These are phyloP conservation scores for Gouania willdenowi DNA, from an alignment of 2,797 vertebrate species.

Conservation along the genomic window DNA sequence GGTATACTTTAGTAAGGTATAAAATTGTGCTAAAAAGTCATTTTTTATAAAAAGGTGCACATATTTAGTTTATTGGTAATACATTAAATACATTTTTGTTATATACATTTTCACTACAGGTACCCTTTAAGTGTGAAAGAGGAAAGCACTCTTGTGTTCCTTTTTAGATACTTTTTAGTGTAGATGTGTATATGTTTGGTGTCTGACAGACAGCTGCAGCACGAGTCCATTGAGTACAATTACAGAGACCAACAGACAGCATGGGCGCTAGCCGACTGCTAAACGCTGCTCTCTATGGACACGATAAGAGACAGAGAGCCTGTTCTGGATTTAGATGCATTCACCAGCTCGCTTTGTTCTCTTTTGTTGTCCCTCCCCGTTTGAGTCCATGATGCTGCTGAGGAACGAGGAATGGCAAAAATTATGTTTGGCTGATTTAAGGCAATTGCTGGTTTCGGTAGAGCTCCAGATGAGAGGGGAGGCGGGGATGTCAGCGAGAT, in stretches of 20 bases:
- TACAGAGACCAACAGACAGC: constrained; percentile 68
- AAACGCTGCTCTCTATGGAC: constrained; percentile 49
- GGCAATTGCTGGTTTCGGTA: constrained; percentile 68
- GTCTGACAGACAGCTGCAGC: constrained; percentile 11
- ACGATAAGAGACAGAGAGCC: constrained; percentile 31
- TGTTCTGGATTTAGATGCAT: constrained; percentile 36
- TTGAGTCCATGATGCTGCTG: constrained; percentile 8
- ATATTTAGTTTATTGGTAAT: too few relatives aligned
- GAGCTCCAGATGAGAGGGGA: constrained; percentile 38
- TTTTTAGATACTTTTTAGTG: too few relatives aligned
- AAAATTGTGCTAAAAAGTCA: too few relatives aligned
- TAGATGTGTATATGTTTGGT: too few relatives aligned
- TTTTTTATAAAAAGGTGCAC: too few relatives aligned
- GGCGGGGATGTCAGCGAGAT: constrained; percentile 49
- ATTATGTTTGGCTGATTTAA: constrained; percentile 75
- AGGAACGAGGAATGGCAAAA: constrained; percentile 38
- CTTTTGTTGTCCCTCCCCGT: constrained; percentile 6
- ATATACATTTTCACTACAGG: too few relatives aligned
- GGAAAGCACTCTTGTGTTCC: too few relatives aligned
- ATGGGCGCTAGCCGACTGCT: constrained; percentile 58
- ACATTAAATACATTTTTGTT: too few relatives aligned
- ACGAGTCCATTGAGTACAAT: constrained; percentile 66
- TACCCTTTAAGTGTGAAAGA: too few relatives aligned
- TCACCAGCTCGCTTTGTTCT: constrained; percentile 41
- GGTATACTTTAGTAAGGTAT: too few relatives aligned